Conservation (phyloP, 2,888 invertebrate genomes). For the Philonicus albiceps region DNA sequence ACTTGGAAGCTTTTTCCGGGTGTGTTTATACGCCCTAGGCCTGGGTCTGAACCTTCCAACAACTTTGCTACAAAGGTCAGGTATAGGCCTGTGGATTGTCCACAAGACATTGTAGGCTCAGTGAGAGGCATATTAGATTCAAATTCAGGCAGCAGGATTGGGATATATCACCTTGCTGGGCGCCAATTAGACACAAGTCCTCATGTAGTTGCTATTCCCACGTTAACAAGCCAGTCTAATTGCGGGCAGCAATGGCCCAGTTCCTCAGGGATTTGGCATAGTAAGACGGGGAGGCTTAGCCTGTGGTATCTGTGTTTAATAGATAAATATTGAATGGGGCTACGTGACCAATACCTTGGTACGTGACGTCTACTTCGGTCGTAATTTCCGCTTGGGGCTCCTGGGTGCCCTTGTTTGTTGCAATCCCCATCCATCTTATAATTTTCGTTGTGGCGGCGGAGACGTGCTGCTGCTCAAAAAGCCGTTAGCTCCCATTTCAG, state of each 20-base stretch:
- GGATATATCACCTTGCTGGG: neutral
- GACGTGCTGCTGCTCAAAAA: slow-evolving; percentile 18
- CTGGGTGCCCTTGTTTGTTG: neutral
- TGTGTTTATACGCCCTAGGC: neutral
- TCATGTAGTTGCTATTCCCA: neutral
- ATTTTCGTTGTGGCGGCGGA: neutral
- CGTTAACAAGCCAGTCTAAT: neutral
- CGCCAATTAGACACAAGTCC: neutral
- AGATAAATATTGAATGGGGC: slow-evolving; percentile 30
- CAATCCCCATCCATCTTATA: slow-evolving; percentile 10
- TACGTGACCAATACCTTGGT: slow-evolving; percentile 28
- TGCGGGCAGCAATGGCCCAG: neutral
- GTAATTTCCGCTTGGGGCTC: neutral
- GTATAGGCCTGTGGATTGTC: neutral
- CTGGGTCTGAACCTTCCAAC: neutral
- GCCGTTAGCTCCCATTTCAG: slow-evolving; percentile 11
- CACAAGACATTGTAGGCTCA: neutral
- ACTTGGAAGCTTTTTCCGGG: neutral
- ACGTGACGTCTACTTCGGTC: slow-evolving; percentile 11
- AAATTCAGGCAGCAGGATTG: neutral
- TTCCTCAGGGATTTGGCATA: neutral
- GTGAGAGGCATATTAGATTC: neutral
- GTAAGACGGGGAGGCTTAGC: neutral
- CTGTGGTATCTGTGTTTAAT: slow-evolving; percentile 26
- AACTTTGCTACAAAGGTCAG: neutral